Conservation (phyloP, 2,888 invertebrate genomes). For the Mesoligia furuncula region DNA sequence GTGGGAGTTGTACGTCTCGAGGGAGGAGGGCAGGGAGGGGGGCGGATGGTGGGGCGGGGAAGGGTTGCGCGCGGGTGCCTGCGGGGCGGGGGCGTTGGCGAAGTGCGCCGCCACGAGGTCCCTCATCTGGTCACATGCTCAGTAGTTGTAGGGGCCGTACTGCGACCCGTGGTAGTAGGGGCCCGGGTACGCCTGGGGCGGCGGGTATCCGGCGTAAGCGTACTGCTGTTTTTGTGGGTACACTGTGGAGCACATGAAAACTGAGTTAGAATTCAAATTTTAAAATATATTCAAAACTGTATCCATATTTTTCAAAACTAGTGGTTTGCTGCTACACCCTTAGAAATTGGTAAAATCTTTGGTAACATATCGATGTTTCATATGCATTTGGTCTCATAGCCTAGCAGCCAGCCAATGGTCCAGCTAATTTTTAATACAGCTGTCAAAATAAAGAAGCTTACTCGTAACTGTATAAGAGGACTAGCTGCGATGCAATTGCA, state of each 20-base stretch:
- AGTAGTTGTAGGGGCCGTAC: conserved; percentile 98
- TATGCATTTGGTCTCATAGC: not conserved
- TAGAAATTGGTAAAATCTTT: not conserved
- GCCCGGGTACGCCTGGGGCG: conserved; percentile 95
- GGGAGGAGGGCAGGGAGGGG: conserved; percentile 71
- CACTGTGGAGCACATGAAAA: conserved; percentile 89
- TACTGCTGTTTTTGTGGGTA: conserved; percentile 98
- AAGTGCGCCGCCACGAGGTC: conserved; percentile 86
- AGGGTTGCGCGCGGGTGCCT: conserved; percentile 86
- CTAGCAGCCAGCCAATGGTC: not conserved
- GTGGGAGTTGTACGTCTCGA: conserved; percentile 87
- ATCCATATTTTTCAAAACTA: not conserved
- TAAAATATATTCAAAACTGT: not conserved
- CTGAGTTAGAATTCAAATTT: not conserved
- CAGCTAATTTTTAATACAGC: not conserved
- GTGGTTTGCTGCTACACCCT: not conserved
- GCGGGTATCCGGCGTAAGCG: conserved; percentile 97
- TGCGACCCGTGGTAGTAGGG: conserved; percentile 98
- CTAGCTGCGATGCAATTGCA: not conserved
- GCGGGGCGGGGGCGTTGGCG: conserved; percentile 87
- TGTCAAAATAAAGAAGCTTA: not conserved
- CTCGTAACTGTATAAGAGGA: not conserved
- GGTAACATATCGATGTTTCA: not conserved
- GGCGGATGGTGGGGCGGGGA: conserved; percentile 66
- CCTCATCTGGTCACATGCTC: conserved; percentile 91